Base-by-base conservation (phyloP, 2,113 vertebrate species). In the Axis porcinus region DNA sequence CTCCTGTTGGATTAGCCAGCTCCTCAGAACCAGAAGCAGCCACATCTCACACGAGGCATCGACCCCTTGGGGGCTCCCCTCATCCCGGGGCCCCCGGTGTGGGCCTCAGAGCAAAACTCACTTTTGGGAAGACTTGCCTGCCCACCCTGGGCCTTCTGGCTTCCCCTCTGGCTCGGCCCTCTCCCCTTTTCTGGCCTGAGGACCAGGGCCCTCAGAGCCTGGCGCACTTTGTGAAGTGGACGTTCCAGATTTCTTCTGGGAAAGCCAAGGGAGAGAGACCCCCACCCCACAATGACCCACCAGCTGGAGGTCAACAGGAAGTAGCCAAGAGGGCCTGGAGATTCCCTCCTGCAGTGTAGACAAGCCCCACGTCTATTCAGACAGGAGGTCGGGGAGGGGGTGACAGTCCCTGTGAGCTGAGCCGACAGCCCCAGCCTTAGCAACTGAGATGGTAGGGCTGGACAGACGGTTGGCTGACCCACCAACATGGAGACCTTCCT, bases 391-490 rank as follows among this genome's bases (percentile, higher is more conserved):
- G 19, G 89, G 82, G 84, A 70, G 94, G 43, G 28, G 78, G 86
- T 97, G 70, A 89, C 87, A 95, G 76, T 47, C 55, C 84, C 88
- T 85, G 50, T 70, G 96, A 97, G 96, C 84, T 54, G 93, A 97
- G 96, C 57, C 11, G 82, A 94, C 13, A 13, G 76, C 54, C 64
- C 95, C 33, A 54, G n/a, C 87, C 89, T 70, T 60, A 0, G 97
- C 95, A 55, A 98, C 79, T 97, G 91, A 98, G 93, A 90, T 47
- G 55, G 98, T 84, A 88, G 27, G 92, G 30, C 97, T 97, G 82
- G 94, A 97, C 83, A 91, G 94, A 64, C 97, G 95, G 96, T 11
- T 98, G 89, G 97, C 98, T 97, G 95, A 98, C 97, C 96, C 83
- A 54, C 86, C 67, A 85, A 96, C 96, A 58, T 52, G 14, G 64